These are phyloP conservation scores for Amphibalanus amphitrite DNA, from an alignment of 1,140 invertebrate species.

Conservation along the genomic window DNA sequence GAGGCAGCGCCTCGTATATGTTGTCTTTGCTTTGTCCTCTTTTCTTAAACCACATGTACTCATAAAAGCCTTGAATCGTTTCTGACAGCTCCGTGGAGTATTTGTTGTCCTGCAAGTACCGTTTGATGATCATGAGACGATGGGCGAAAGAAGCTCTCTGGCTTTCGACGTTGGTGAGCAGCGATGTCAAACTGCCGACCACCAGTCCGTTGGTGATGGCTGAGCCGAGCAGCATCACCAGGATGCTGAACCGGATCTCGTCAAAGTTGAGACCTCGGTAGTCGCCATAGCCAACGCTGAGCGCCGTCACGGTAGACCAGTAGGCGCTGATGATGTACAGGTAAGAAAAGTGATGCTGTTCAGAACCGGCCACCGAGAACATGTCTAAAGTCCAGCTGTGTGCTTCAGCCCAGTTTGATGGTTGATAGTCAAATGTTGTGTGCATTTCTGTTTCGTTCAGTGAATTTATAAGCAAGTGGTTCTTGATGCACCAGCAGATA, in stretches of 20 bases:
- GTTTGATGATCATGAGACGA: not conserved
- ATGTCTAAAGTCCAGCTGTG: not conserved
- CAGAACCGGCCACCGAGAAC: not conserved
- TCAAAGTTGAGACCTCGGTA: not conserved
- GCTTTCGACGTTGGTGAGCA: not conserved
- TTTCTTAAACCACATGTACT: not conserved
- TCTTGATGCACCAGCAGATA: no score
- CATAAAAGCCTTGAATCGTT: not conserved
- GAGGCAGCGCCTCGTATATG: not conserved
- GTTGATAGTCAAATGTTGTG: not conserved
- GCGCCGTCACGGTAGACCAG: not conserved
- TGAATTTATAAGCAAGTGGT: no score
- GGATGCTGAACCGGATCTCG: not conserved
- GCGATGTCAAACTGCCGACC: not conserved
- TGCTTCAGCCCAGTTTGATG: not conserved
- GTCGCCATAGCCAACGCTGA: not conserved
- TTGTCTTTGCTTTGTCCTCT: not conserved
- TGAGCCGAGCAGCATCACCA: not conserved
- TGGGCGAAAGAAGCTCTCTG: not conserved
- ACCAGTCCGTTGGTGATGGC: not conserved
- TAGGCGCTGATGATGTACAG: not conserved
- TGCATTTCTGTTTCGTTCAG: no score
- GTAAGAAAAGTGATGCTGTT: not conserved
- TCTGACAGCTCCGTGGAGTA: not conserved
- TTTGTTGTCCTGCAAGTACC: not conserved